Evolutionary conservation across 2,797 vertebrate species (phyloP).

Genomic region (Nyctalus aviator): DNA sequence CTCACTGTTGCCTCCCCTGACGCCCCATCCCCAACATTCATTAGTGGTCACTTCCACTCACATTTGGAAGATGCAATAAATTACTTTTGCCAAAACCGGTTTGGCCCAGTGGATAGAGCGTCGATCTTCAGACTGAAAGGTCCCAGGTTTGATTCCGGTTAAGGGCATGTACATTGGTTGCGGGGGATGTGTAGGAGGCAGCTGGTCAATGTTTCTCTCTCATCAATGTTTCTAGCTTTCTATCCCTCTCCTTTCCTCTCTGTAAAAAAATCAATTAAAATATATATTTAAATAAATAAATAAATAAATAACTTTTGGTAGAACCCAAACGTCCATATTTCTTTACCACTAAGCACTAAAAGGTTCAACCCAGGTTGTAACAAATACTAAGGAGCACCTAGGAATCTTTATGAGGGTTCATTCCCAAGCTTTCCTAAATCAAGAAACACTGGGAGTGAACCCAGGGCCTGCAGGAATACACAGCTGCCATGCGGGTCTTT

Average conservation of each 20-base stretch:
- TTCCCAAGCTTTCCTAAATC: not conserved
- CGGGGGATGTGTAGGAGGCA: too few species aligned
- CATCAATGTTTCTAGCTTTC: too few species aligned
- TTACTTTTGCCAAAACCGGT: not conserved
- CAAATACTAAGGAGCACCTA: not conserved
- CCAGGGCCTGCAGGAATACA: not conserved
- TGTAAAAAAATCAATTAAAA: too few species aligned
- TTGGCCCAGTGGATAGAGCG: too few species aligned
- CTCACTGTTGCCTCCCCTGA: too few species aligned
- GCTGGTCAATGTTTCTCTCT: too few species aligned
- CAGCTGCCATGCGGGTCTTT: not conserved
- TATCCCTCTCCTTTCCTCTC: too few species aligned
- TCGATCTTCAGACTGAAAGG: too few species aligned
- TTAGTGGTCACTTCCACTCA: not conserved
- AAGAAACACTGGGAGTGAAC: not conserved
- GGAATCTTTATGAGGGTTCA: not conserved
- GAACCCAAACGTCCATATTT: not conserved
- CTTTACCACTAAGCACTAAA: not conserved
- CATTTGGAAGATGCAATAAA: not conserved
- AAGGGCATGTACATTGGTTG: too few species aligned
- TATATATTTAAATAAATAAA: too few species aligned
- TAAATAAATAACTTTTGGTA: not conserved
- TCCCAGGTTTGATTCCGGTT: too few species aligned
- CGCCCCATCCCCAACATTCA: not conserved
- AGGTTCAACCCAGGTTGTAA: not conserved